Evolutionary conservation across 2,113 vertebrate species (phyloP).

Genomic region (Antennarius striatus): DNA sequence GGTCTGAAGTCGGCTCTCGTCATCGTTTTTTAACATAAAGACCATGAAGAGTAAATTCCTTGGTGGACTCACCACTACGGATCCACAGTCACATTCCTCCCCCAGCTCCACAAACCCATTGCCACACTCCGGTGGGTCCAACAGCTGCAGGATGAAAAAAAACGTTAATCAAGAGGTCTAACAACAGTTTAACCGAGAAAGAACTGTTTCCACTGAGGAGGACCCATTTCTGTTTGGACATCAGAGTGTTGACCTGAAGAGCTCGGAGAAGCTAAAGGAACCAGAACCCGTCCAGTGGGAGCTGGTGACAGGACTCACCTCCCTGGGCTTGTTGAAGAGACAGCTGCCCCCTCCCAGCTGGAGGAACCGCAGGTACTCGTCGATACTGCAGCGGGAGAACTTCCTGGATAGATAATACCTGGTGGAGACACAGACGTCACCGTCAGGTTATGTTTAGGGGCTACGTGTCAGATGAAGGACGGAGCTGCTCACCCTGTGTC

Average conservation of each 20-base stretch:
- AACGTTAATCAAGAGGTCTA: neutral
- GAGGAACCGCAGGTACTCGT: conserved; percentile 92
- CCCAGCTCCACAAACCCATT: conserved; percentile 94
- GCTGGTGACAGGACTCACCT: conserved; percentile 74
- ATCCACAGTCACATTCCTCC: conserved; percentile 96
- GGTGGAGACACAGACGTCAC: neutral
- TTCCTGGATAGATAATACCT: conserved; percentile 94
- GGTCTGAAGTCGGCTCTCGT: too few relatives aligned
- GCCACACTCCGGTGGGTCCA: conserved; percentile 92
- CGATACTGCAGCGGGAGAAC: conserved; percentile 96
- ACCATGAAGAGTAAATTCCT: too few relatives aligned
- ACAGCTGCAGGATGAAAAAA: conserved; percentile 75
- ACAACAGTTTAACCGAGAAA: neutral
- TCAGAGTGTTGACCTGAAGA: too few relatives aligned
- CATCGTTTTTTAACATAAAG: too few relatives aligned
- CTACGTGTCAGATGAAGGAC: too few relatives aligned
- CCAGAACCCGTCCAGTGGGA: too few relatives aligned
- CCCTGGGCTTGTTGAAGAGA: conserved; percentile 96
- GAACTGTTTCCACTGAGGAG: too few relatives aligned
- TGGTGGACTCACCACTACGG: conserved; percentile 82
- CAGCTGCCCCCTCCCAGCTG: conserved; percentile 94
- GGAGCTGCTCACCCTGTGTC: conserved; percentile 87
- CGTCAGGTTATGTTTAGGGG: too few relatives aligned
- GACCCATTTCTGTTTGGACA: too few relatives aligned
- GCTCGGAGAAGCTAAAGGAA: too few relatives aligned